These are phyloP conservation scores for Idaea biselata DNA, from an alignment of 2,888 invertebrate species.

Conservation along the genomic window DNA sequence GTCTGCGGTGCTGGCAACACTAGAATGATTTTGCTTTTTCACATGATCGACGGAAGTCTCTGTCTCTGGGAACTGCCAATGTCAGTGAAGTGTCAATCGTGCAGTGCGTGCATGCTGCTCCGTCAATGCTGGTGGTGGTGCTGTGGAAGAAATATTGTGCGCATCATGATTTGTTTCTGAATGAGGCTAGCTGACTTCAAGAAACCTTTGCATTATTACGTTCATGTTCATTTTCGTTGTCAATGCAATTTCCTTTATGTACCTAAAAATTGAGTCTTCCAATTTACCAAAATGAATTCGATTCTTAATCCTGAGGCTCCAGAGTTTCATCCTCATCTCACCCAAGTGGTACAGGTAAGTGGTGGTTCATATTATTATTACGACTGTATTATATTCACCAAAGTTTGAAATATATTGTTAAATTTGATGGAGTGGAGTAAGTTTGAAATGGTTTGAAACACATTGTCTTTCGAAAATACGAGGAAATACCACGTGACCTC, in stretches of 20 bases:
- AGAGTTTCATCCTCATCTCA: constrained; percentile 61
- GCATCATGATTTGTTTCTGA: background rate
- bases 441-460: constrained; percentile 1
- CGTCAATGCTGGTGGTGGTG: too few species aligned
- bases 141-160: background rate
- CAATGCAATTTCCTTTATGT: background rate
- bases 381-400: constrained; percentile 20
- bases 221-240: background rate
- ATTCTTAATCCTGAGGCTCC: constrained; percentile 67
- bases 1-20: too few species aligned
- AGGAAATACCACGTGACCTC: constrained; percentile 20
- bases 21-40: too few species aligned
- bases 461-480: constrained; percentile 13
- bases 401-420: constrained; percentile 15
- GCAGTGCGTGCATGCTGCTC: too few species aligned
- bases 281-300: constrained; percentile 53
- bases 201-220: background rate
- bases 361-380: constrained; percentile 35
- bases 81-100: too few species aligned
- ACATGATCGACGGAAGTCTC: too few species aligned
- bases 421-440: background rate
- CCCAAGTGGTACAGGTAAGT: constrained; percentile 58
- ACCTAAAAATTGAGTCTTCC: constrained; percentile 10
- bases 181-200: background rate
- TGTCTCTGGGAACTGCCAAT: too few species aligned